Base-by-base conservation (phyloP, 2,113 vertebrate genomes). In the Rhynchomys soricoides region DNA sequence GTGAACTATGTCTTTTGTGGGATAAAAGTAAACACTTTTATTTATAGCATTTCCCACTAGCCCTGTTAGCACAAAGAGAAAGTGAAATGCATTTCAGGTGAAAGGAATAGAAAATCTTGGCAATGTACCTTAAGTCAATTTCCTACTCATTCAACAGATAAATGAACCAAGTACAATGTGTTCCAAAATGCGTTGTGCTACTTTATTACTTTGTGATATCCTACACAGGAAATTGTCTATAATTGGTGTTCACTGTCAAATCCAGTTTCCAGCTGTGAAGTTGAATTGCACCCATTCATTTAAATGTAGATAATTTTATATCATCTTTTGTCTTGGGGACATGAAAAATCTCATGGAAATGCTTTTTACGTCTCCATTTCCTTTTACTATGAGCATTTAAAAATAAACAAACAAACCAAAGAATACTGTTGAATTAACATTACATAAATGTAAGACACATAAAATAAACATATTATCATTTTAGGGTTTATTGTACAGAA, bases 141-240 rank as follows among this genome's bases (percentile, higher is more conserved):
- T 99, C 97, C 96, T 98, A 98, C 97, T 98, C 98, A 98, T 97
- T 98, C 98, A 98, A 98, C 97, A 98, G 98, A 98, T 98, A 98
- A 99, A 98, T 98, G 97, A 98, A 98, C 97, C 85, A 95, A 71
- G 21, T 95, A 96, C 90, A 95, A 98, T 97, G 91, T 95, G 97
- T 97, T 98, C 95, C 92, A 94, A 95, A 97, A 98, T 98, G 86
- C 87, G 90, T 97, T 97, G 94, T 97, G 82, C 81, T 96, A 86
- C 89, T 96, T 89, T 97, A 96, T 98, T 98, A 97, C 34, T 2
- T 96, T 95, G 89, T 86, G 97, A 97, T 98, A 97, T 78, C 90
- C 94, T 97, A 97, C 95, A 93, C 68, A 96, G 95, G 93, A 98
- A 98, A 97, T 89, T 97, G 96, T 97, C 97, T 96, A 97, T 98